A percentile compares a stretch with the other conserved stretches of the same genome.
Conservation (phyloP, 1,140 invertebrate species). For the Brachionus rotundiformis region DNA sequence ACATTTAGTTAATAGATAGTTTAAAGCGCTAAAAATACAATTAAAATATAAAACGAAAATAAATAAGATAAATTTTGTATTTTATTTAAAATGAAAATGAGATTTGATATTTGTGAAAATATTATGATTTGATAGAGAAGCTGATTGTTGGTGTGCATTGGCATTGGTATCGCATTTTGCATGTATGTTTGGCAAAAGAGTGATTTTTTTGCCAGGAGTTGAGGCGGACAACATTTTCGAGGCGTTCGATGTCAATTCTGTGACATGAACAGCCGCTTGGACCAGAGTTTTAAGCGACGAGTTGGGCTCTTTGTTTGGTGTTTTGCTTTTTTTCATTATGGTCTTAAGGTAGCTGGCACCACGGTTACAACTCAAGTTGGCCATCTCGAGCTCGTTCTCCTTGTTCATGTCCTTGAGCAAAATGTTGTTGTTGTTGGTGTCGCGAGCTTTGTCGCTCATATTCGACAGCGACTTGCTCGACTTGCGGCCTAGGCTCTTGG, state of each 20-base stretch:
- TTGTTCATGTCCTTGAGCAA: background rate
- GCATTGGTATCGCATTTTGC: background rate
- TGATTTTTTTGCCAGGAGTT: background rate
- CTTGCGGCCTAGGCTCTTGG: background rate
- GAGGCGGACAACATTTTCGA: conserved; percentile 5
- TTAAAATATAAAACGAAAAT: background rate
- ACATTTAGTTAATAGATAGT: background rate
- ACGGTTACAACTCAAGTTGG: background rate
- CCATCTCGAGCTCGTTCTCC: conserved; percentile 1
- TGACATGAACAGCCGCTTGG: conserved; percentile 32
- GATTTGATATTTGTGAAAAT: conserved; percentile 17
- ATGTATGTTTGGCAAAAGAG: conserved; percentile 13
- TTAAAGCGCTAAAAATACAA: background rate
- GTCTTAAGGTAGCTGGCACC: background rate
- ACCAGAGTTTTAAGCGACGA: conserved; percentile 26
- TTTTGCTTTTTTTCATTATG: conserved; percentile 35
- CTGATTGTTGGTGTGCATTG: background rate
- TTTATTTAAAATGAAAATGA: conserved; percentile 46
- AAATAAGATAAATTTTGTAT: background rate
- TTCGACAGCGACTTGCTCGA: conserved; percentile 23
- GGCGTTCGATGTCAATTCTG: conserved; percentile 15
- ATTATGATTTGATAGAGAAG: background rate
- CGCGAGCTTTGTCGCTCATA: background rate
- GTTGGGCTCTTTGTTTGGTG: background rate
- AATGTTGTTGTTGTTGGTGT: background rate